Base-by-base conservation (phyloP, 1,140 invertebrate species). In the Euglossa dilemma region DNA sequence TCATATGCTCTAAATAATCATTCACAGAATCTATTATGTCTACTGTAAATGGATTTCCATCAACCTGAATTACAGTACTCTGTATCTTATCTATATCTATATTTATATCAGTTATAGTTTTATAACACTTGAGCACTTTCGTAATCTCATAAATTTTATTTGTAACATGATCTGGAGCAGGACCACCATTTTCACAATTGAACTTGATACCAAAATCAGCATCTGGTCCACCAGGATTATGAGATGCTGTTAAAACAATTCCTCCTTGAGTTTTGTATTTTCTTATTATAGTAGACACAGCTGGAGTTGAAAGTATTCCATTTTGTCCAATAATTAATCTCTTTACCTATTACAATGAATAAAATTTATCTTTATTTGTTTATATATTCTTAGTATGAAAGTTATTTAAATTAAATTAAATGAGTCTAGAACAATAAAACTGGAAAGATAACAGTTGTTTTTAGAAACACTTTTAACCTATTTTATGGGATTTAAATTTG, bases 131-230 rank as follows among this genome's bases (percentile, higher is more conserved):
- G 18, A 99, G 97, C 70, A 93, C 95, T 80, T 96, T 98, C 6
- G 97, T 97, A 1, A 98, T 94, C 73, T 97, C 95, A 92, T 97
- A 98, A 85, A 99, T 99, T 82, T 96, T 95, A 91, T 99, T 96
- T 2, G 99, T 99, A 28, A 99, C 96, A 67, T 94, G 94, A 93
- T 99, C 98, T 0, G 98, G 98, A 16, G 99, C 99, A 28, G 99
- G 99, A 5, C 98, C 99, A 88, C 99, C 99, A 95, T 99, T 99
- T 72, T 97, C 95, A 87, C 97, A 98, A 94, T 99, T 99, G 92
- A 98, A 99, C 94, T 99, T 99, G 89, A 99, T 99, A 59, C 99
- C 99, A 95, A 99, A 99, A 95, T 99, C 99, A 86, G 97, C 98
- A 92, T 99, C 96, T 8, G 98, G 98, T 66, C 99, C 99, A 85